Conservation (phyloP, 2,888 invertebrate genomes). For the Drosophila rellima region DNA sequence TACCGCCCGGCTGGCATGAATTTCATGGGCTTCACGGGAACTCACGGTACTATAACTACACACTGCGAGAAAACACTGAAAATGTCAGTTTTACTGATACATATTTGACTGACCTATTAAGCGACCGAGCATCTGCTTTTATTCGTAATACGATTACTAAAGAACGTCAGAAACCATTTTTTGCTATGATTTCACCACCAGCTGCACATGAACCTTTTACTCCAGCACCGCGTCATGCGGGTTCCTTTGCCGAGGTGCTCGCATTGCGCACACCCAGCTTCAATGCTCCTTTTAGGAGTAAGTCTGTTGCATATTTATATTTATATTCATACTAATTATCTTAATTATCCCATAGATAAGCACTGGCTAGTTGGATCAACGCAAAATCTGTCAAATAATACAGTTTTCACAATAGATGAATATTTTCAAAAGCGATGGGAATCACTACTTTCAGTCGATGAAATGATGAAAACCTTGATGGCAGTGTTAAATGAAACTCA, state of each 20-base stretch:
- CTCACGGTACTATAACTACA: conserved; percentile 96
- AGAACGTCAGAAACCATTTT: conserved; percentile 86
- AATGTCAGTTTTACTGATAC: conserved; percentile 88
- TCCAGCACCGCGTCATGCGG: conserved; percentile 91
- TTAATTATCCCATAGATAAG: conserved; percentile 88
- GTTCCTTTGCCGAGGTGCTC: conserved; percentile 87
- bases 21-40: conserved; percentile 96
- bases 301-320: neutral
- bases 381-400: conserved; percentile 87
- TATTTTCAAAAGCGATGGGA: conserved; percentile 92
- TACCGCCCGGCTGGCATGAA: conserved; percentile 94
- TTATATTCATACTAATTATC: conserved; percentile 16
- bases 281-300: conserved; percentile 86
- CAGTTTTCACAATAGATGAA: conserved; percentile 89
- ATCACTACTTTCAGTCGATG: conserved; percentile 94
- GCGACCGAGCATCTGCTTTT: conserved; percentile 79
- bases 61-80: conserved; percentile 92
- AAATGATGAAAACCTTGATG: conserved; percentile 90
- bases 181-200: conserved; percentile 95
- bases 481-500: conserved; percentile 87
- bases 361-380: conserved; percentile 92
- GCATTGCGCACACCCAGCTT: conserved; percentile 90
- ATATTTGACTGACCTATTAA: conserved; percentile 94
- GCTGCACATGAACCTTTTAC: conserved; percentile 95
- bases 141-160: conserved; percentile 29